Base-by-base conservation (phyloP, 2,888 invertebrate species). In the Gasteruption jaculator region DNA sequence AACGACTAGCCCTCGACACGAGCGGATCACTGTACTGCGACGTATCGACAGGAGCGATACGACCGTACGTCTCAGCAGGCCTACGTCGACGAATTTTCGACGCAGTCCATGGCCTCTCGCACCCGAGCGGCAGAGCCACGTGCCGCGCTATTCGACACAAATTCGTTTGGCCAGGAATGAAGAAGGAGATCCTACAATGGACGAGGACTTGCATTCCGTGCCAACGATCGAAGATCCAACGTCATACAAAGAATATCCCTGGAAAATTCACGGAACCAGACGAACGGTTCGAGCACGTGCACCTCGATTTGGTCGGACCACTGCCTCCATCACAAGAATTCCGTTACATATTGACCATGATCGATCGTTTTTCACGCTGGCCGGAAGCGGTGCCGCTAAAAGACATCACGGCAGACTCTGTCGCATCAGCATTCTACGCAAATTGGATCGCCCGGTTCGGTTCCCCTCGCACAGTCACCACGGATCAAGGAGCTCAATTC, bases 141-240 rank as follows among this genome's bases (percentile, higher is more conserved):
- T 31, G 32, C 22, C 42, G 46, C 12, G 16, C 50, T 6, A 45
- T 61, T 5, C 8, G 45, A 15, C 41, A 52, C 32, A 47, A 49
- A 30, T 60, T 48, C 26, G 45, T 56, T 1, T 61, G 58, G 58
- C 59, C 58, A 2, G 16, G 22, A 2, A 57, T 61, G 38, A 49
- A 43, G 5, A 49, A 49, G 10, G 54, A 63, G 21, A 47, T 60
- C 18, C 34, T 43, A 10, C 18, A 43, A 8, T 64, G 62, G 61
- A 41, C 53, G 1, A 34, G 48, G 25, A 31, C 48, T 3, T 68
- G 65, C 41, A 11, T 54, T 2, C 34, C 43, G 2, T 68, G 61
- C 39, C 68, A 69, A 43, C 41, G 45, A 7, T 31, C 53, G 6
- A 69, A 68, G 38, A 41, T 64, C 2, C 35, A 47, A 1, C 46